Base-by-base conservation (phyloP, 2,113 vertebrate genomes). In the Silurus asotus region DNA sequence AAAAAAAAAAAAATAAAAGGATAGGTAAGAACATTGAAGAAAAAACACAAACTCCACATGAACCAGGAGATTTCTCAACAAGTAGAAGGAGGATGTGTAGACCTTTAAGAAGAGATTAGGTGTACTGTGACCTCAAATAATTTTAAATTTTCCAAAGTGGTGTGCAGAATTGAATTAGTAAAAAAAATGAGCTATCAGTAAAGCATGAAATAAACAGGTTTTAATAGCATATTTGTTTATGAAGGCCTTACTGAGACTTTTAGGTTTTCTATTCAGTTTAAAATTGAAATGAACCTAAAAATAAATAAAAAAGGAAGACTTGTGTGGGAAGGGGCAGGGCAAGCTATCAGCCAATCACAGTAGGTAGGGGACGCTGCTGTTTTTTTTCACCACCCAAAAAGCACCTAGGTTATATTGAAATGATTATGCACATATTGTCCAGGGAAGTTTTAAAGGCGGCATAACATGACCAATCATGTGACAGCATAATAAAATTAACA, bases 1-100 rank as follows among this genome's bases (percentile, higher is more conserved):
- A 61, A 78, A 81, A 80, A 67, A 56, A 69, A 79, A 69, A 81
- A 80, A 67, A 56, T 58, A 79, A 69, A 56, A 20, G 37, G 37
- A 37, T 2, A 37, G 3, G 37, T 37, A 37, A 74, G 76, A 37
- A 28, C 11, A 28, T 67, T 23, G 17, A 62, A 85, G 13, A 64
- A 85, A 79, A 67, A 17, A 49, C 28, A 51, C 14, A 45, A 7
- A 37, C 15, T 75, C 7, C 55, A n/a, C 11, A 61, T 59, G 17
- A 13, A 72, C 82, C 69, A 69, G 53, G 51, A 74, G 55, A 20
- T 59, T 48, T 84, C 62, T 75, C 82, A 84, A 28, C 8, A 69
- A 64, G n/a, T 17, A n/a, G 72, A 70, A 62, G 23, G 56, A 85
- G 75, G n/a, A 51, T n/a, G 45, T 25, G 6, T 37, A n/a, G 15